Evolutionary conservation across 2,113 vertebrate genomes (phyloP), one percentile per base, ranked within the genome.

Genomic region (Aphyosemion australe): DNA sequence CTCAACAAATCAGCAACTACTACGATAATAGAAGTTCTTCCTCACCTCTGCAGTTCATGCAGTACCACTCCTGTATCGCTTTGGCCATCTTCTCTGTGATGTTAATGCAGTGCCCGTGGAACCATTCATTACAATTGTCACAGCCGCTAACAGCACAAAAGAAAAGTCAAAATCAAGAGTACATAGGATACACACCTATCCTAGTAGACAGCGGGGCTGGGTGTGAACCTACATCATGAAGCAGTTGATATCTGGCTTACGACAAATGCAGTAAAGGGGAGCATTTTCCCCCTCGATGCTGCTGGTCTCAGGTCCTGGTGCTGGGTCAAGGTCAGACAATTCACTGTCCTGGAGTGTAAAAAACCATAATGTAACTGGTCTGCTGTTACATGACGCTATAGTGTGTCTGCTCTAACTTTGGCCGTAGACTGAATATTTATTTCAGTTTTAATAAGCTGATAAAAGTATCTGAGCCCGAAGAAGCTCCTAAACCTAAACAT

Each of bases 41-140:
- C 87, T 91, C 47, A 97, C 95, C 93, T 89, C 91, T 92, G 85
- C 96, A 97, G 57, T 91, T 92, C 78, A 91, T 87, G 84, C 96
- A 97, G 82, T 97, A 97, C 96, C 96, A 97, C 76, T 95, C 95
- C 46, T 94, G 89, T 63, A 97, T 97, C 34, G 93, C 95, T 79
- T 97, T 97, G 1, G 96, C 96, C 88, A 94, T 94, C 88, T 96
- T 97, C 92, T 97, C 95, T 0, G 95, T 97, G 78, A 97, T 95
- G 61, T 93, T 92, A 76, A 97, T 97, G 79, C 96, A 97, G 87
- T 95, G 91, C 47, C 96, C 96, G 60, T 97, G 96, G 72, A 97
- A 97, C 96, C 96, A 97, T 67, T 97, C 96, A 5, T 95, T 97
- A 80, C 96, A 97, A 62, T 94, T 94, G 83, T 97, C 96, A 72